Base-by-base conservation (phyloP, 2,113 vertebrate genomes). In the Prochilodus magdalenae region DNA sequence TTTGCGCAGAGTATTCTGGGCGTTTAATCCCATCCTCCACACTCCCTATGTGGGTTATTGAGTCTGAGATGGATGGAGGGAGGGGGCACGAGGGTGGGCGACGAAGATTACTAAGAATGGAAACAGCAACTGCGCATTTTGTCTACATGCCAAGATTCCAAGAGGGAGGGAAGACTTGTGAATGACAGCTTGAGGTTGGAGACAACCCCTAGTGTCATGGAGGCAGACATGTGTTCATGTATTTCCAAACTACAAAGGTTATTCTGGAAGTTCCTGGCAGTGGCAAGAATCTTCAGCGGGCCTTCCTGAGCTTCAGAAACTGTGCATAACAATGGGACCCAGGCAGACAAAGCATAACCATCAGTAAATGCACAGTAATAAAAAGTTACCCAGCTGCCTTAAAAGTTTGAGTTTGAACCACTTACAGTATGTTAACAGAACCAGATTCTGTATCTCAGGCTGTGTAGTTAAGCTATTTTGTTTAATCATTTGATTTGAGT, bases 11-110 rank as follows among this genome's bases (percentile, higher is more conserved):
- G 36, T 55, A 79, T 85, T 90, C 71, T 80, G 53, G 85, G 83
- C 75, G 57, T 81, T 79, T 91, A 90, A 93, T 93, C 91, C 87
- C 88, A 89, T 94, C 89, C 86, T 91, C 90, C 92, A 92, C 90
- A 90, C 90, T 91, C 84, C 85, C 75, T 87, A 87, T 88, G 89
- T 88, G 86, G 89, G 89, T 86, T 91, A 90, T 84, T 91, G 88
- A 88, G 87, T 83, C 47, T 77, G 85, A 88, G 57, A 60, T 60
- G 24, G 24, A 60, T 60, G 24, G 57, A 24, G n/a, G n/a, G 24
- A 60, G 24, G 12, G 33, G 27, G 40, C 75, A 18, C 81, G 75
- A 75, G 85, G 87, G 86, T 73, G 74, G 78, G 72, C 66, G 76
- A 88, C 66, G 76, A 88, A 84, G 86, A 92, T 90, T 88, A 89